These are phyloP conservation scores for Caenorhabditis brenneri DNA, from an alignment of 1,140 invertebrate species.

Conservation along the genomic window DNA sequence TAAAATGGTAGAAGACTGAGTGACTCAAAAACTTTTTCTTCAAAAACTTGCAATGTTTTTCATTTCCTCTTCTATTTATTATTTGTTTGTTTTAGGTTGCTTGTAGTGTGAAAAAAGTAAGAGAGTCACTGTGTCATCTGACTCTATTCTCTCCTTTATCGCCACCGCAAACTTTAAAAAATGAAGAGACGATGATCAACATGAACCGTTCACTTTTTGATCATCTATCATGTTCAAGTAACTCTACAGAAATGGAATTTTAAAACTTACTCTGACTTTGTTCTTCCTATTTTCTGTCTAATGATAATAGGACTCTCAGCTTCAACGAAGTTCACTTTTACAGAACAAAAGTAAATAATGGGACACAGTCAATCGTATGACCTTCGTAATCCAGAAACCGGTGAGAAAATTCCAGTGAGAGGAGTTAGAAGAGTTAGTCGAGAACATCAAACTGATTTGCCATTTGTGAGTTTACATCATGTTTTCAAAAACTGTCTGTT, in stretches of 20 bases:
- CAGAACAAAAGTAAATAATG: not conserved
- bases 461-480: not conserved
- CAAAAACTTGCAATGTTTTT: not conserved
- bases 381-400: not conserved
- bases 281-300: not conserved
- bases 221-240: not conserved
- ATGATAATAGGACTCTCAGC: not conserved
- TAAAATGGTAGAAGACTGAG: not conserved
- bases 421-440: not conserved
- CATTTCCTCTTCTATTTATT: not conserved
- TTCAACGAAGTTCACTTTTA: not conserved
- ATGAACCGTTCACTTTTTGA: not conserved
- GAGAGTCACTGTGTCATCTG: not conserved
- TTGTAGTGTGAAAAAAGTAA: too few species aligned
- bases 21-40: not conserved
- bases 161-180: not conserved
- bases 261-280: too few species aligned
- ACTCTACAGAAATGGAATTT: too few species aligned
- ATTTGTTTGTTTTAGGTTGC: constrained; percentile 38
- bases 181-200: not conserved
- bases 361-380: constrained; percentile 31
- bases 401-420: not conserved
- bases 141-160: too few species aligned
- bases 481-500: not conserved
- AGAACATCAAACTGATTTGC: not conserved